These are phyloP conservation scores for Matsumyia berberina DNA, from an alignment of 2,888 invertebrate genomes.

Conservation along the genomic window DNA sequence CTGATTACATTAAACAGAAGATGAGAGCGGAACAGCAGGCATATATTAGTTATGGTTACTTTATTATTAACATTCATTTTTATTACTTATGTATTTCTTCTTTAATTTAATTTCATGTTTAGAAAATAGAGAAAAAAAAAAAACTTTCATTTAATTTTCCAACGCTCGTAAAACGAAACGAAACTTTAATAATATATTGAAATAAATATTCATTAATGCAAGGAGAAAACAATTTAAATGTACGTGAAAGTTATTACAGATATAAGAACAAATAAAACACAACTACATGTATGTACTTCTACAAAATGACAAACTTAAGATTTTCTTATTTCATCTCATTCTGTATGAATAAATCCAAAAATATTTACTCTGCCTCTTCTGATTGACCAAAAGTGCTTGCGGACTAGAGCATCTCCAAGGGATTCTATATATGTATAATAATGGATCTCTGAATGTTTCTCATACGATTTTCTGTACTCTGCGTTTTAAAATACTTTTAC, in stretches of 20 bases:
- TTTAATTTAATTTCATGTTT: slow-evolving; percentile 39
- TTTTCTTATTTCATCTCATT: background rate
- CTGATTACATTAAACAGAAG: slow-evolving; percentile 32
- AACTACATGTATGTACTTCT: slow-evolving; percentile 14
- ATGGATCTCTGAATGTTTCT: no score
- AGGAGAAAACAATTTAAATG: background rate
- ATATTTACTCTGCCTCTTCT: no score
- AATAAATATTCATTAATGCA: slow-evolving; percentile 12
- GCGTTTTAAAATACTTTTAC: no score
- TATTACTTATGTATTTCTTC: slow-evolving; percentile 27
- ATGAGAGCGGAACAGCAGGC: background rate
- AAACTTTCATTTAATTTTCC: slow-evolving; percentile 40
- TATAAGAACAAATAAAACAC: slow-evolving; percentile 12
- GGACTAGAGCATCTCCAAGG: no score
- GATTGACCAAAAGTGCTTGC: no score
- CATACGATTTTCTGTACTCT: no score
- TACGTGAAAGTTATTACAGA: slow-evolving; percentile 23
- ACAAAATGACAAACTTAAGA: background rate
- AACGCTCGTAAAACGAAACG: slow-evolving; percentile 20
- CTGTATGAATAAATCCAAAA: no score
- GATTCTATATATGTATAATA: no score
- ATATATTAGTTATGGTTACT: slow-evolving; percentile 16
- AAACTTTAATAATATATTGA: slow-evolving; percentile 4
- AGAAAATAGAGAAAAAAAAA: slow-evolving; percentile 28
- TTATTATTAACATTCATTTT: slow-evolving; percentile 33